Base-by-base conservation (phyloP, 2,888 invertebrate species). In the Xestia sexstrigata region DNA sequence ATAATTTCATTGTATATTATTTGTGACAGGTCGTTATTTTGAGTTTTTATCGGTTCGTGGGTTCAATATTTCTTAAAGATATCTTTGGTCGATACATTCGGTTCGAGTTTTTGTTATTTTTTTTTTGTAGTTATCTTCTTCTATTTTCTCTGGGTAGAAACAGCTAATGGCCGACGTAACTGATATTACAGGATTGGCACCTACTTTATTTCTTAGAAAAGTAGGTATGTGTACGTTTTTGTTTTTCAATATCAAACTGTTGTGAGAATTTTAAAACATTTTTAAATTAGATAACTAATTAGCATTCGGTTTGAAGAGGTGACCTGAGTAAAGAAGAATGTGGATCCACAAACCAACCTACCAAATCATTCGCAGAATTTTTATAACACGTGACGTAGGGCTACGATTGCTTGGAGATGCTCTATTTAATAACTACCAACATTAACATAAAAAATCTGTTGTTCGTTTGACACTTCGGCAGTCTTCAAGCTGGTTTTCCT, bases 11-110 rank as follows among this genome's bases (percentile, higher is more conserved):
- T 96, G 95, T 96, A 96, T 95, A 96, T 96, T 96, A 96, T 96
- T 96, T 94, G 96, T 96, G 96, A 96, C 96, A 96, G 96, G 96
- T 96, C 96, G 95, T 96, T 96, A 96, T 95, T 96, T 95, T 90
- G 91, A 94, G 88, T 94, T 95, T 96, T 96, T 96, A 96, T 96
- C 92, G 94, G 91, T 92, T 88, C 91, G 85, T 90, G 93, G 93
- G 93, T 95, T 94, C 93, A 91, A 95, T 95, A 95, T 95, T 94
- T 94, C 92, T 89, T 93, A 87, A 91, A 91, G 92, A 93, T 92
- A 92, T 90, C 90, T 88, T 86, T 87, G 88, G 85, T 88, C 84
- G 89, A 90, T 88, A 86, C 84, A 89, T 88, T 87, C 75, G 85
- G 83, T 81, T 88, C 74, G 87, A 85, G 75, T 86, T 91, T 89